Percentiles rank a stretch among this genome's conserved stretches.
phyloP scores from a whole-genome alignment of 2,113 vertebrate species.

The Thomomys bottae region DNA sequence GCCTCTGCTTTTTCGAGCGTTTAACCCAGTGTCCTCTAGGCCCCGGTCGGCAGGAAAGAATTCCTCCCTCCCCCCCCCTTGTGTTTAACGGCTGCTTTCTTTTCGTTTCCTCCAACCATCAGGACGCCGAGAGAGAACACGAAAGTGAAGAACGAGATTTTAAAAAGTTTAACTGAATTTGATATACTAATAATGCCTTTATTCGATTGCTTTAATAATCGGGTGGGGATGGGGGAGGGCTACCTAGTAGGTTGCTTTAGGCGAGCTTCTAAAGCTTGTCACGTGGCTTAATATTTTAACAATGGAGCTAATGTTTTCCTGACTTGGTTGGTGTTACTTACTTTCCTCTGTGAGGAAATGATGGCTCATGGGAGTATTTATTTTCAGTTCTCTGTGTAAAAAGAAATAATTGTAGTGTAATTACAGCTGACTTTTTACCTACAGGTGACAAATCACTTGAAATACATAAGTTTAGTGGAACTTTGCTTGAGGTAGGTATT shows the following conservation, averaged over 20 bases:
- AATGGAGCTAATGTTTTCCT: background rate
- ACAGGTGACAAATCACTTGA: conserved; percentile 76
- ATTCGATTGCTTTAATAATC: background rate
- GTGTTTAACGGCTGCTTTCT: conserved; percentile 57
- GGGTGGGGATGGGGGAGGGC: conserved; percentile 18
- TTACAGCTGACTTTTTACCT: conserved; percentile 70
- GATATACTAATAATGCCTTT: background rate
- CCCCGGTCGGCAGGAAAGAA: background rate
- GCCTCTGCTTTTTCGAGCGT: background rate
- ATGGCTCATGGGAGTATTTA: background rate
- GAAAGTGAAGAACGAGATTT: conserved; percentile 22
- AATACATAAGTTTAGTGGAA: conserved; percentile 75
- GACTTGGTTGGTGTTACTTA: background rate
- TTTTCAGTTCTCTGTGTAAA: background rate
- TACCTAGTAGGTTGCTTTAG: conserved; percentile 9
- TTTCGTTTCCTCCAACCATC: conserved; percentile 29
- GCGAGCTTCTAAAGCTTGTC: conserved; percentile 6
- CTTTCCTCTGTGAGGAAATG: background rate
- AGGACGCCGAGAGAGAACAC: background rate
- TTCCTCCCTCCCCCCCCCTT: background rate
- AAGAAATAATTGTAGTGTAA: background rate
- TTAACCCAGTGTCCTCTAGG: background rate
- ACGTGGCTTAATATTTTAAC: conserved; percentile 23
- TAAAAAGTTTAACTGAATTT: background rate
- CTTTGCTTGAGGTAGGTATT: conserved; percentile 79